Conservation (phyloP, 2,797 vertebrate species). For the Chelonia mydas region DNA sequence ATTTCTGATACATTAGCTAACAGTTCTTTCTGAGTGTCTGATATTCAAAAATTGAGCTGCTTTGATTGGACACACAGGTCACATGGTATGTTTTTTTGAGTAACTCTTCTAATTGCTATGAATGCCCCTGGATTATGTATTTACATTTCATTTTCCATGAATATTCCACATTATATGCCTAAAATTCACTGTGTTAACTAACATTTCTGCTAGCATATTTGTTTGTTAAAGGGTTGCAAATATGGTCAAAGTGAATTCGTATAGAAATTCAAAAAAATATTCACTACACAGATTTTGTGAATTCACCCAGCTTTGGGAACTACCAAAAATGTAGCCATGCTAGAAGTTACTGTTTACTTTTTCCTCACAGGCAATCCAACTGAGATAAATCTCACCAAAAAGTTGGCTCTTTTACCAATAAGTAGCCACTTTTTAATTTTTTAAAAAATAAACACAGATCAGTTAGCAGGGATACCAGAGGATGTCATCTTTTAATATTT, state of each 20-base stretch:
- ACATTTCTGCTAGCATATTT: neutral
- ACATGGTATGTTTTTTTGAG: fast-evolving
- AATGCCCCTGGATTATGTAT: neutral
- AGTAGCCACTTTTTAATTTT: too few species aligned
- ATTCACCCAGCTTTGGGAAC: neutral
- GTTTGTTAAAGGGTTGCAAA: neutral
- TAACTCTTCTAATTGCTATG: neutral
- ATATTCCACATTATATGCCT: neutral
- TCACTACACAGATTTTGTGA: neutral
- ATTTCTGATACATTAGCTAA: neutral
- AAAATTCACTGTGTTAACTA: neutral
- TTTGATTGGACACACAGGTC: neutral
- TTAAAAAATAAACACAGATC: neutral
- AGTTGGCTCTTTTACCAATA: too few species aligned
- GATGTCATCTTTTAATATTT: neutral
- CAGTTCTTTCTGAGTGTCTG: neutral
- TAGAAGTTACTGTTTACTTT: neutral
- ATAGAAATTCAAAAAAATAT: neutral
- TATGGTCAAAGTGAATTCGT: neutral
- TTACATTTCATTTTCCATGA: neutral
- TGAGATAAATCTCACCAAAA: neutral
- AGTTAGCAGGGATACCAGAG: neutral
- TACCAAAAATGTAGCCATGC: neutral
- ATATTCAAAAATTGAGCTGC: neutral
- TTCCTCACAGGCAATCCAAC: neutral